Conservation (phyloP, 2,797 vertebrate genomes). For the Crenichthys baileyi region DNA sequence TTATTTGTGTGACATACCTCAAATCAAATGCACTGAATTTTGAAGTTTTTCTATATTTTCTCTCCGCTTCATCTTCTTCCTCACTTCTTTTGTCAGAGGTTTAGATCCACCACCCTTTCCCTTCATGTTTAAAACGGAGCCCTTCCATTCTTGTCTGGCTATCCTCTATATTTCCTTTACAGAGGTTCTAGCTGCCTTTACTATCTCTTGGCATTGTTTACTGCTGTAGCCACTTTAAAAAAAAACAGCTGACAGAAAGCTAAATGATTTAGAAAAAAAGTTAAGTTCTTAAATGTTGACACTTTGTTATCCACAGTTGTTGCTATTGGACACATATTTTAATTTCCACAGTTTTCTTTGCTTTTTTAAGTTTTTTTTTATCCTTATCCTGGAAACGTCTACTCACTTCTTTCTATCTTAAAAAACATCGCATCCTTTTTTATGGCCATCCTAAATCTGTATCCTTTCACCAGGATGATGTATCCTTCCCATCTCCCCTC, state of each 20-base stretch:
- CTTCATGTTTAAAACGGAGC: slow-evolving; percentile 20
- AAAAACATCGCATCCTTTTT: slow-evolving; percentile 20
- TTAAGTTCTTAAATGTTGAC: slow-evolving; percentile 11
- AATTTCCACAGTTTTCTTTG: slow-evolving; percentile 1
- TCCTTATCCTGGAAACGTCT: slow-evolving; percentile 23
- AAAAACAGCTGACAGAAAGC: neutral
- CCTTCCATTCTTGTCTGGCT: slow-evolving; percentile 1
- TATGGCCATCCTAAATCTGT: slow-evolving; percentile 31
- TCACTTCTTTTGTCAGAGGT: slow-evolving; percentile 13
- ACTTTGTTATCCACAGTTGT: slow-evolving; percentile 8
- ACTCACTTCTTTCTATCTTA: neutral
- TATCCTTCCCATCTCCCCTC: slow-evolving; percentile 31
- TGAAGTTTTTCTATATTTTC: slow-evolving; percentile 13
- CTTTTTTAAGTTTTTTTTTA: slow-evolving; percentile 9
- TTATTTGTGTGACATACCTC: slow-evolving; percentile 29
- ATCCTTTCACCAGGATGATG: slow-evolving; percentile 21
- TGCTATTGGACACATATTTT: slow-evolving; percentile 7
- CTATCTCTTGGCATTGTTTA: slow-evolving; percentile 19
- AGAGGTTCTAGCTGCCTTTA: slow-evolving; percentile 20
- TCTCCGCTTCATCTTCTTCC: slow-evolving; percentile 16
- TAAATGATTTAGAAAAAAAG: slow-evolving; percentile 5
- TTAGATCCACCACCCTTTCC: slow-evolving; percentile 21
- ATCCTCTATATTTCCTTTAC: slow-evolving; percentile 15
- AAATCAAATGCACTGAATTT: slow-evolving; percentile 9
- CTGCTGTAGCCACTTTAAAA: slow-evolving; percentile 5